Percentiles rank a stretch among this genome's conserved stretches.
These are phyloP conservation scores for Ptilodon capucinus DNA, from an alignment of 2,888 invertebrate genomes.

Conservation along the genomic window DNA sequence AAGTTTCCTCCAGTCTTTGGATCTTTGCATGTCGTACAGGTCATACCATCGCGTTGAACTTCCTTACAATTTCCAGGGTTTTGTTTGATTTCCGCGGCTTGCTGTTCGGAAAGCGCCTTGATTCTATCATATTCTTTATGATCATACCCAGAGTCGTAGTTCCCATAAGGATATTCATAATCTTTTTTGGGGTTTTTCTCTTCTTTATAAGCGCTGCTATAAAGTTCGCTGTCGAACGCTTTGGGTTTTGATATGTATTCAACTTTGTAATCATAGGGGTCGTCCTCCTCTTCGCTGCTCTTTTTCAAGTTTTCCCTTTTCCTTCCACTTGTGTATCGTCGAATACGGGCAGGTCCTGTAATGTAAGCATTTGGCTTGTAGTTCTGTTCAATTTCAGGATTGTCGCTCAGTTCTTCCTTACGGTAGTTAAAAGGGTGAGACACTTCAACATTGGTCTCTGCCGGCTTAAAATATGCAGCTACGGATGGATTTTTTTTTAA, in stretches of 20 bases:
- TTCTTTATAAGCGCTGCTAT: slow-evolving; percentile 73
- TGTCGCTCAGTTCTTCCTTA: slow-evolving; percentile 64
- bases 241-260: slow-evolving; percentile 76
- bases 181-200: slow-evolving; percentile 65
- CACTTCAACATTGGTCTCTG: slow-evolving; percentile 70
- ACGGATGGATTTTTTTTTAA: slow-evolving; percentile 74
- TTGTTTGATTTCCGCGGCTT: slow-evolving; percentile 84
- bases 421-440: slow-evolving; percentile 70
- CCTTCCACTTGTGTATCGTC: slow-evolving; percentile 76
- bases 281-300: slow-evolving; percentile 63
- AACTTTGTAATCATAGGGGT: slow-evolving; percentile 79
- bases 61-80: slow-evolving; percentile 85
- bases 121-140: slow-evolving; percentile 81
- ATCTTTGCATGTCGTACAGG: slow-evolving; percentile 88
- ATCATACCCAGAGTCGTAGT: slow-evolving; percentile 77
- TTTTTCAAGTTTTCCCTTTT: slow-evolving; percentile 63
- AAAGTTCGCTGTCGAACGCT: slow-evolving; percentile 72
- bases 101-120: slow-evolving; percentile 83
- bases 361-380: slow-evolving; percentile 78
- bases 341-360: slow-evolving; percentile 72
- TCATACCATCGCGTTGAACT: slow-evolving; percentile 84
- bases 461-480: slow-evolving; percentile 71
- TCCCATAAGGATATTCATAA: slow-evolving; percentile 72
- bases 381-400: slow-evolving; percentile 62
- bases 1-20: slow-evolving; percentile 88